phyloP scores from a whole-genome alignment of 2,888 invertebrate genomes.

The Adelphocoris suturalis region DNA sequence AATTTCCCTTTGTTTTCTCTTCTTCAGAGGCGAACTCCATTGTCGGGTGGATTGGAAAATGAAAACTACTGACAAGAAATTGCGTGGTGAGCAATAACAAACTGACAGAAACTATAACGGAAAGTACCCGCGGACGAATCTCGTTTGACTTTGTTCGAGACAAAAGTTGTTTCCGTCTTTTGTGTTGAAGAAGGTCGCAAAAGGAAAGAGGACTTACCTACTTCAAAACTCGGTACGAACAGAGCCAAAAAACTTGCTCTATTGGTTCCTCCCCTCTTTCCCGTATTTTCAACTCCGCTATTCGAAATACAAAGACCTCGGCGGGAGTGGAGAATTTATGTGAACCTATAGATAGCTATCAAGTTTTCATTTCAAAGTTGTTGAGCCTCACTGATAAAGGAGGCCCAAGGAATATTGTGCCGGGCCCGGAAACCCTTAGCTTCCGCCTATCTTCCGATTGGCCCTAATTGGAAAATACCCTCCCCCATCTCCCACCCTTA shows the following conservation, averaged over 20 bases:
- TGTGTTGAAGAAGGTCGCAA: not conserved
- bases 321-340: constrained; percentile 19
- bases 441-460: constrained; percentile 36
- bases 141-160: constrained; percentile 19
- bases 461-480: constrained; percentile 33
- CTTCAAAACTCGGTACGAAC: constrained; percentile 47
- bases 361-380: constrained; percentile 36
- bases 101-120: not conserved
- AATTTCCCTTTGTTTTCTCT: too few species aligned
- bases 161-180: constrained; percentile 6
- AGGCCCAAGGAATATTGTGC: constrained; percentile 29
- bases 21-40: too few species aligned
- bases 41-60: too few species aligned
- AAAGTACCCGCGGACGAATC: not conserved
- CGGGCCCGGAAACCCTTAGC: not conserved
- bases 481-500: not conserved
- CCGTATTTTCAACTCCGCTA: constrained; percentile 5
- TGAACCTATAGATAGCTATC: constrained; percentile 39
- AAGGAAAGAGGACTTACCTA: constrained; percentile 10
- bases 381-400: constrained; percentile 19
- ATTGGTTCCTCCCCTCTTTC: not conserved
- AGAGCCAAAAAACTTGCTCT: constrained; percentile 50
- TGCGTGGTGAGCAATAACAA: not conserved
- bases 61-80: too few species aligned
- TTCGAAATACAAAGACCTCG: constrained; percentile 14